Evolutionary conservation across 1,140 invertebrate species (phyloP).

Genomic region (Bombus haemorrhoidalis): DNA sequence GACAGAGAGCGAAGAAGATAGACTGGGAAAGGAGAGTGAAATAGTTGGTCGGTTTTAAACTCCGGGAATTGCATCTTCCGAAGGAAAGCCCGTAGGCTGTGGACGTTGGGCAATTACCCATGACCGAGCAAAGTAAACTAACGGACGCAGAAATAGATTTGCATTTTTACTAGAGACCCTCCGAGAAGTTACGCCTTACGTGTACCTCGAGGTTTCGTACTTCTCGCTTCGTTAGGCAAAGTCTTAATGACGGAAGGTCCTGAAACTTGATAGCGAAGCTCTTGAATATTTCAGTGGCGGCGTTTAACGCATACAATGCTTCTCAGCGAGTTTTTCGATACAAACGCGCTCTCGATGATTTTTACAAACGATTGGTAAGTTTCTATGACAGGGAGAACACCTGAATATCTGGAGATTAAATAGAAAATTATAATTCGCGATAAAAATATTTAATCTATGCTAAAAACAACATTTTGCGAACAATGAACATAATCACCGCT

Average conservation of each 20-base stretch:
- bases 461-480: background rate
- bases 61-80: slow-evolving; percentile 48
- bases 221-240: slow-evolving; percentile 45
- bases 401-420: too few relatives aligned
- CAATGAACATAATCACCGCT: background rate
- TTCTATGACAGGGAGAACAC: too few relatives aligned
- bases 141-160: slow-evolving; percentile 55
- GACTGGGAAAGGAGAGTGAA: slow-evolving; percentile 16
- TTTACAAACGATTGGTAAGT: background rate
- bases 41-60: slow-evolving; percentile 51
- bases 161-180: slow-evolving; percentile 45
- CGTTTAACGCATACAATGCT: background rate
- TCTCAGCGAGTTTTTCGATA: background rate
- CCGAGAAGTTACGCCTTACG: slow-evolving; percentile 33
- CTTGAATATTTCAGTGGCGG: slow-evolving; percentile 20
- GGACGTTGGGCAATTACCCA: slow-evolving; percentile 57
- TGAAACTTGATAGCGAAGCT: slow-evolving; percentile 13
- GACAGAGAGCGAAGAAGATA: background rate
- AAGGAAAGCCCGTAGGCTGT: slow-evolving; percentile 50
- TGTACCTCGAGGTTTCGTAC: slow-evolving; percentile 30
- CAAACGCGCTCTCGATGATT: too few relatives aligned
- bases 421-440: too few relatives aligned
- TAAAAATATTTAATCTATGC: background rate
- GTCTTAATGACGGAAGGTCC: slow-evolving; percentile 28
- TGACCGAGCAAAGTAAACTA: slow-evolving; percentile 56